These are phyloP conservation scores for Thunnus maccoyii DNA, from an alignment of 2,113 vertebrate genomes.

Conservation along the genomic window DNA sequence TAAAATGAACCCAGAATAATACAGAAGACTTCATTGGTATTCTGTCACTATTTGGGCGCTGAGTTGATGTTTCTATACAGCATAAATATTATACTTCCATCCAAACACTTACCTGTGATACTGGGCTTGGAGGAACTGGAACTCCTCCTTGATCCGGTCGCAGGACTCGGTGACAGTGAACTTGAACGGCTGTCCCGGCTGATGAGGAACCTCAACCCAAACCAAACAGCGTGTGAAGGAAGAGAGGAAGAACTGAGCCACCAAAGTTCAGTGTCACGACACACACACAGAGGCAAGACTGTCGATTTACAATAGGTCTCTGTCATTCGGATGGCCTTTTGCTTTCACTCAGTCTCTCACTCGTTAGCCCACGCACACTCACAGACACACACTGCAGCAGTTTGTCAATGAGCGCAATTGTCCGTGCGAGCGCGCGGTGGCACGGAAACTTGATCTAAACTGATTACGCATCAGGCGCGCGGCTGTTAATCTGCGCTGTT, in stretches of 20 bases:
- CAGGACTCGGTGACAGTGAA: conserved; percentile 95
- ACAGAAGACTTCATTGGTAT: background rate
- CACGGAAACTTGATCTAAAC: conserved; percentile 74
- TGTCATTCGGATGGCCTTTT: conserved; percentile 62
- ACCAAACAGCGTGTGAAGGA: conserved; percentile 46
- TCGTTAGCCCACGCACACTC: conserved; percentile 56
- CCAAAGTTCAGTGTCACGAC: conserved; percentile 66
- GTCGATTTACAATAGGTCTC: conserved; percentile 68
- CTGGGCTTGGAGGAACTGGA: conserved; percentile 96
- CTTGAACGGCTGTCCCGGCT: conserved; percentile 96
- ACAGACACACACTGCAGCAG: conserved; percentile 53
- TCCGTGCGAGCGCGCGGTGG: conserved; percentile 72
- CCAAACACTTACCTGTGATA: conserved; percentile 90
- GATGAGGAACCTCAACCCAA: conserved; percentile 89
- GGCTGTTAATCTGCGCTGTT: conserved; percentile 64
- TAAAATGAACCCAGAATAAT: background rate
- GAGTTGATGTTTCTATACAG: background rate
- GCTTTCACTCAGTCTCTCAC: conserved; percentile 56
- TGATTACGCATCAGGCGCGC: conserved; percentile 73
- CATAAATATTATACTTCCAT: background rate
- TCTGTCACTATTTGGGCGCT: background rate
- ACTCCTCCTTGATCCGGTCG: conserved; percentile 97
- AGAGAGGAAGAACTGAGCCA: conserved; percentile 70
- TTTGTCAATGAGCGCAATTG: conserved; percentile 76
- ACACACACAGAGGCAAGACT: conserved; percentile 45